Percentiles rank a stretch among this genome's conserved stretches.
Evolutionary conservation across 2,888 invertebrate genomes (phyloP).

Genomic region (Belgica antarctica): DNA sequence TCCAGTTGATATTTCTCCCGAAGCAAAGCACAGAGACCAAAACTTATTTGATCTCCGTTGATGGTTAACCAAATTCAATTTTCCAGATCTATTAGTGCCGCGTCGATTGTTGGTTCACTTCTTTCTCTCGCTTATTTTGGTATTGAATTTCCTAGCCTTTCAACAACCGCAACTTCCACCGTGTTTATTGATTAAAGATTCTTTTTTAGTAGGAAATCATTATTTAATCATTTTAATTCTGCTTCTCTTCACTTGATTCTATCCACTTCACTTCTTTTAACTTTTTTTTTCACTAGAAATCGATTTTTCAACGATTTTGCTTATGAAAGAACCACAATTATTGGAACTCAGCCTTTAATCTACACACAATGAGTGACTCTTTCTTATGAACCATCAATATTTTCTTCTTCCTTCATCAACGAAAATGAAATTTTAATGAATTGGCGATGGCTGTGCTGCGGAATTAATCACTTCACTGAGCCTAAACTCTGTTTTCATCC

Average conservation of each 20-base stretch:
- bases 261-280: constrained; percentile 5
- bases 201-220: constrained; percentile 13
- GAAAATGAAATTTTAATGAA: background rate
- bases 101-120: constrained; percentile 10
- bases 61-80: constrained; percentile 23
- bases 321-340: background rate
- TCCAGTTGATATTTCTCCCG: constrained; percentile 29
- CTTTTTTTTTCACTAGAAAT: constrained; percentile 4
- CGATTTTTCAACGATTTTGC: constrained; percentile 17
- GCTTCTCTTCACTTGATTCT: background rate
- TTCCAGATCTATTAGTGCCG: constrained; percentile 27
- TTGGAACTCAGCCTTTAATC: background rate
- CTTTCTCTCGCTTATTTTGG: constrained; percentile 14
- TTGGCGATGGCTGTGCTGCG: background rate
- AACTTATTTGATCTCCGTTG: background rate
- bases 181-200: constrained; percentile 27
- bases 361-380: background rate
- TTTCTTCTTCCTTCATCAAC: background rate
- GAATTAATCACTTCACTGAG: constrained; percentile 10
- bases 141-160: constrained; percentile 29
- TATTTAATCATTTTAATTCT: background rate
- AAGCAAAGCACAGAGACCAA: constrained; percentile 1
- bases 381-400: constrained; percentile 3
- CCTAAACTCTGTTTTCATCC: background rate
- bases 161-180: constrained; percentile 31